A percentile compares a stretch with the other conserved stretches of the same genome.
Conservation (phyloP, 1,140 invertebrate species). For the Drosophila melanogaster region DNA sequence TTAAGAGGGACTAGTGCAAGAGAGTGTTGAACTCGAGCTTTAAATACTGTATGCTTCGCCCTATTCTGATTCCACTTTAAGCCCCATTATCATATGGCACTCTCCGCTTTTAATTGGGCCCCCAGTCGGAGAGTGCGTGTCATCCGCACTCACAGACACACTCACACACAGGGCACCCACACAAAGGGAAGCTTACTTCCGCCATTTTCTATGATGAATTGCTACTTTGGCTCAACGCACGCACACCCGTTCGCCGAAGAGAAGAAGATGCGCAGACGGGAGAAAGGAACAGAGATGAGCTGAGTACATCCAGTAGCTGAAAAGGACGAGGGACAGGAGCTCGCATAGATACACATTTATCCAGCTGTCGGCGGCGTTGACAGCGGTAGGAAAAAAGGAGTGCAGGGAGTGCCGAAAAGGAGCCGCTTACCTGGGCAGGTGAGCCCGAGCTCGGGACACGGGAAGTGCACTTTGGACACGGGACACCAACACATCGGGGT, state of each 20-base stretch:
- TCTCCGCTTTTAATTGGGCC: conserved; percentile 55
- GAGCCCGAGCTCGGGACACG: conserved; percentile 53
- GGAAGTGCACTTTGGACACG: conserved; percentile 75
- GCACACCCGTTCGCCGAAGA: conserved; percentile 30
- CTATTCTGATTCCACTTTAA: conserved; percentile 2
- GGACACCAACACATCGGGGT: conserved; percentile 68
- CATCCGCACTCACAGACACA: conserved; percentile 20
- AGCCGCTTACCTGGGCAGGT: conserved; percentile 56
- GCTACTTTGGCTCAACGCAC: conserved; percentile 74
- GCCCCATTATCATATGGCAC: conserved; percentile 31
- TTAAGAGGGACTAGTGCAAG: not conserved
- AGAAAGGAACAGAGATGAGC: conserved; percentile 43
- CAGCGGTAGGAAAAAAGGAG: conserved; percentile 57
- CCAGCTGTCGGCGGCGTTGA: conserved; percentile 74
- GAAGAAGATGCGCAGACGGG: conserved; percentile 76
- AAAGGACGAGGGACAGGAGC: conserved; percentile 22
- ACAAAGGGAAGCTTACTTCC: conserved; percentile 73
- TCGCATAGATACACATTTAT: conserved; percentile 74
- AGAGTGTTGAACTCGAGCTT: not conserved
- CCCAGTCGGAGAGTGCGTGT: conserved; percentile 26
- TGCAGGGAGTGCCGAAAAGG: conserved; percentile 36
- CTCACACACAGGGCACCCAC: conserved; percentile 29
- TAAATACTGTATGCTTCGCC: not conserved
- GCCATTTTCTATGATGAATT: conserved; percentile 85
- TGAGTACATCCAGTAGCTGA: conserved; percentile 31